A percentile compares a stretch with the other conserved stretches of the same genome.
Conservation (phyloP, 2,888 invertebrate species). For the Leptogaster cylindrica region DNA sequence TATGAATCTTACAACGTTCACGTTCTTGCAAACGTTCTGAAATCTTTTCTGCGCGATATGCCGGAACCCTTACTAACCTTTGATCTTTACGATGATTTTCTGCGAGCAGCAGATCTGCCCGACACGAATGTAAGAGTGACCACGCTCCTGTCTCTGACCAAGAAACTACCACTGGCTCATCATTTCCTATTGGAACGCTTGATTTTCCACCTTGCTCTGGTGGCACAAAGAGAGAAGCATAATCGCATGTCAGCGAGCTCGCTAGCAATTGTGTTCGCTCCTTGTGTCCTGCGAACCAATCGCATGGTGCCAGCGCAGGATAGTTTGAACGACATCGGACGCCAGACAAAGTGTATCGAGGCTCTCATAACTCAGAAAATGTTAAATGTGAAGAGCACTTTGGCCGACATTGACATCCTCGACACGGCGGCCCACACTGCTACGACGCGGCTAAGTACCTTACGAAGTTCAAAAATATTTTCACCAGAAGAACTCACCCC, state of each 20-base stretch:
- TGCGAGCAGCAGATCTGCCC: constrained; percentile 84
- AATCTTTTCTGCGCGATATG: constrained; percentile 89
- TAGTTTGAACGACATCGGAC: constrained; percentile 86
- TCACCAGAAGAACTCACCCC: constrained; percentile 60
- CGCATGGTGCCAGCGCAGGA: constrained; percentile 89
- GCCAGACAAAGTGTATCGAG: constrained; percentile 89
- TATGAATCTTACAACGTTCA: constrained; percentile 86
- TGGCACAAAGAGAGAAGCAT: constrained; percentile 83
- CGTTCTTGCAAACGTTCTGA: constrained; percentile 87
- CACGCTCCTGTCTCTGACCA: constrained; percentile 84
- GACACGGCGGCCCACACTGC: constrained; percentile 89
- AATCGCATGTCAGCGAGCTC: constrained; percentile 93
- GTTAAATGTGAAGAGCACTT: constrained; percentile 79
- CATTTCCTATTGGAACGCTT: constrained; percentile 90
- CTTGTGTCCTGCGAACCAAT: constrained; percentile 89
- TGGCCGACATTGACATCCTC: constrained; percentile 88
- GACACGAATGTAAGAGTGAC: constrained; percentile 83
- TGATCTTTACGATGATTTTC: constrained; percentile 93
- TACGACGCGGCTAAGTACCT: constrained; percentile 75
- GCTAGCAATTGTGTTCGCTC: constrained; percentile 92
- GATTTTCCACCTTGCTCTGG: constrained; percentile 90
- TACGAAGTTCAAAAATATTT: constrained; percentile 77
- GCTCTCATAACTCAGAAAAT: constrained; percentile 88
- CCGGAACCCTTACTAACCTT: constrained; percentile 91
- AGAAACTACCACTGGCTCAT: constrained; percentile 87